Conservation (phyloP, 2,797 vertebrate genomes). For the Euphonia xanthogaster region DNA sequence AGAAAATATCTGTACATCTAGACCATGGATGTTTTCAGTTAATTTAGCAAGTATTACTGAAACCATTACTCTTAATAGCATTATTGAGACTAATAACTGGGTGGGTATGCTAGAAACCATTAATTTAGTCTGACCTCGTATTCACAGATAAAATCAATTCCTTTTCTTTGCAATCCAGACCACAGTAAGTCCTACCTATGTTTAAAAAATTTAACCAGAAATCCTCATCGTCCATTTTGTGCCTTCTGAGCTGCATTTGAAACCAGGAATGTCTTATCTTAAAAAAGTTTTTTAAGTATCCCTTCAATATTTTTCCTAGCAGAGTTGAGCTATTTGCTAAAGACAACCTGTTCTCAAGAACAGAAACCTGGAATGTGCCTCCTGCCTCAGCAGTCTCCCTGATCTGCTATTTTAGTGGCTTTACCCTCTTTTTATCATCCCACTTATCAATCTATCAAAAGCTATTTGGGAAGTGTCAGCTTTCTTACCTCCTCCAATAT, state of each 20-base stretch:
- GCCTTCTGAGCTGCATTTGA: neutral
- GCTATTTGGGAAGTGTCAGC: neutral
- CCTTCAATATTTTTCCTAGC: neutral
- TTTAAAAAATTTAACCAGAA: neutral
- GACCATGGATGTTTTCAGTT: neutral
- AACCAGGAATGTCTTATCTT: neutral
- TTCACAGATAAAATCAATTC: neutral
- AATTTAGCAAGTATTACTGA: neutral
- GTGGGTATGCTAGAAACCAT: neutral
- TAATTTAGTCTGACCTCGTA: neutral
- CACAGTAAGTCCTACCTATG: neutral
- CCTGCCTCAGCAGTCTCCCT: neutral
- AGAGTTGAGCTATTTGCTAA: neutral
- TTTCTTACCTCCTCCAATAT: conserved; percentile 37
- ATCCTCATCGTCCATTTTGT: neutral
- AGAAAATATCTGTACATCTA: neutral
- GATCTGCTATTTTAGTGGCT: conserved; percentile 3
- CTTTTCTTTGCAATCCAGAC: neutral
- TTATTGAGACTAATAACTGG: neutral
- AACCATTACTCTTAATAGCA: neutral
- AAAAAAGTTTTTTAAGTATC: neutral
- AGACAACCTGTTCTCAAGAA: conserved; percentile 10
- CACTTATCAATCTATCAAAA: conserved; percentile 6
- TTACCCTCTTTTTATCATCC: conserved; percentile 10
- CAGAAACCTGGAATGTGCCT: neutral